A percentile compares a stretch with the other conserved stretches of the same genome.
phyloP scores from a whole-genome alignment of 2,888 invertebrate species.

The Cataglyphis rosenhaueri region DNA sequence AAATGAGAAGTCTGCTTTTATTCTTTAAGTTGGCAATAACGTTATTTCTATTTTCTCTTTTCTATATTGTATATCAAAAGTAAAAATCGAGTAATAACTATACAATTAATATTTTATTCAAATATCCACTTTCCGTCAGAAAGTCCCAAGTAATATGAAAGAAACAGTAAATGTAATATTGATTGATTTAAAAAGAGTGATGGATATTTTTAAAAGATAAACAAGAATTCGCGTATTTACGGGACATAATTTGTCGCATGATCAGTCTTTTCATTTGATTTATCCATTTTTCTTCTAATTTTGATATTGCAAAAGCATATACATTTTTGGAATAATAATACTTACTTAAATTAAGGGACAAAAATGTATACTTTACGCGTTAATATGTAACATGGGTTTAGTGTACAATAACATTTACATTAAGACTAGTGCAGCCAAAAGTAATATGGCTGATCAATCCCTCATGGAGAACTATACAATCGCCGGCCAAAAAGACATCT shows the following conservation, averaged over 20 bases:
- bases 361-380: not conserved
- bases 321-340: not conserved
- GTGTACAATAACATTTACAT: slow-evolving; percentile 81
- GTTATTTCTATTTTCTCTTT: not conserved
- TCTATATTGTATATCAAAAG: not conserved
- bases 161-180: not conserved
- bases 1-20: not conserved
- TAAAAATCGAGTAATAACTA: not conserved
- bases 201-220: slow-evolving; percentile 21
- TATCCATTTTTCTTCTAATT: not conserved
- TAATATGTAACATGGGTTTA: slow-evolving; percentile 57
- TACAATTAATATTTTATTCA: slow-evolving; percentile 34
- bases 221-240: not conserved
- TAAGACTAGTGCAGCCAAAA: slow-evolving; percentile 78
- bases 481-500: slow-evolving; percentile 80
- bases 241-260: not conserved
- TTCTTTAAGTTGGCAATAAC: slow-evolving; percentile 11
- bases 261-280: not conserved
- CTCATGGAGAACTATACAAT: slow-evolving; percentile 82
- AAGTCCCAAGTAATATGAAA: not conserved
- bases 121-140: not conserved
- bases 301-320: not conserved
- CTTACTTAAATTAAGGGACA: slow-evolving; percentile 2
- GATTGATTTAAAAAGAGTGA: not conserved
- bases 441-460: slow-evolving; percentile 81